A percentile compares a stretch with the other conserved stretches of the same genome.
Conservation (phyloP, 35 echinoderm and acorn worm species). For the Stichopus chloronotus region DNA sequence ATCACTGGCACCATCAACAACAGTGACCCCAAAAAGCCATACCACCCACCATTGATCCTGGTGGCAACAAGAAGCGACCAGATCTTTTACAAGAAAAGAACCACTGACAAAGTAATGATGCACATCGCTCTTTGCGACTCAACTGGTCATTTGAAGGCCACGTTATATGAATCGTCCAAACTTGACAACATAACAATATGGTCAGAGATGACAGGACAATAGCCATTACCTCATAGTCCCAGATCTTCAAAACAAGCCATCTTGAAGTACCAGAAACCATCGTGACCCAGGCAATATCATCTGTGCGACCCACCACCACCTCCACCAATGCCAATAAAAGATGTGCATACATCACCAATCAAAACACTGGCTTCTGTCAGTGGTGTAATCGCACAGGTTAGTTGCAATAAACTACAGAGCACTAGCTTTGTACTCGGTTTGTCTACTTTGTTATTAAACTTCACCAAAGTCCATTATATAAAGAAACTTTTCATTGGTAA, state of each 20-base stretch:
- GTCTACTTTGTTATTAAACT: too few relatives aligned
- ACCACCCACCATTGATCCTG: not conserved
- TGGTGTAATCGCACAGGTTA: slow-evolving; percentile 10
- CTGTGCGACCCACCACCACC: not conserved
- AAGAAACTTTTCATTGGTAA: too few relatives aligned
- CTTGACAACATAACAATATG: not conserved
- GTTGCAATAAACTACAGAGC: not conserved
- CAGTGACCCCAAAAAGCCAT: not conserved
- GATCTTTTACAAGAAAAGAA: not conserved
- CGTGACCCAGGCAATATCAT: not conserved
- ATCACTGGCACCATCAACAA: slow-evolving; percentile 7
- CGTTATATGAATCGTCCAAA: slow-evolving; percentile 21
- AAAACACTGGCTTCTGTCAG: slow-evolving; percentile 8
- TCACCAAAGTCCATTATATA: too few relatives aligned
- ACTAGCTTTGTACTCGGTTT: too few relatives aligned
- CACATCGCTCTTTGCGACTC: not conserved
- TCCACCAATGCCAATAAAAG: slow-evolving; percentile 15
- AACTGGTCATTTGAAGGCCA: not conserved
- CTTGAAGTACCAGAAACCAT: slow-evolving; percentile 12
- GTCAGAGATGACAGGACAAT: slow-evolving; percentile 23
- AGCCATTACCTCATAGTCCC: not conserved
- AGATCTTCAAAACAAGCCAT: slow-evolving; percentile 32
- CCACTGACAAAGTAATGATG: slow-evolving; percentile 2
- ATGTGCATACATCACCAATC: slow-evolving; percentile 4
- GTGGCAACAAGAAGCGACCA: slow-evolving; percentile 5